Evolutionary conservation across 2,113 vertebrate genomes (phyloP), one percentile per base, ranked within the genome.

Genomic region (Taxidea taxus): DNA sequence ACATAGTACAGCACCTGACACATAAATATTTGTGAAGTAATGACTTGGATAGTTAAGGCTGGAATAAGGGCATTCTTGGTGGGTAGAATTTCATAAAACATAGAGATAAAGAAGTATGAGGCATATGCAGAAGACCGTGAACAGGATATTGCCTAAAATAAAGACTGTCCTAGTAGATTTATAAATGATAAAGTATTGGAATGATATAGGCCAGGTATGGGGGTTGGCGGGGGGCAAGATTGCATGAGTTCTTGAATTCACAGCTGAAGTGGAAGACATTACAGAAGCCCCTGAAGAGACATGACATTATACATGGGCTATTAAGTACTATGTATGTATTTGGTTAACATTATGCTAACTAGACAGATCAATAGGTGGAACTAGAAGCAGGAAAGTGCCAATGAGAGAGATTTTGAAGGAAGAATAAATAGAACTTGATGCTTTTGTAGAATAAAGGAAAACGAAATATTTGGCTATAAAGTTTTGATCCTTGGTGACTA

Each of bases 341-440:
- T 87, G 51, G 25, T 29, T 91, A 62, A 86, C 51, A 75, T 5
- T 62, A 10, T 66, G 34, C 39, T 78, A 39, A 37, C 39, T 83
- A 34, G 34, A 87, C 10, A 86, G 27, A 84, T 74, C 23, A 88
- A 70, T 60, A 70, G 66, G 49, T 78, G 42, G 56, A 90, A 87
- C 51, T 66, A 90, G 68, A 94, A 81, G 47, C 27, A 90, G 18
- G 54, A 88, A 54, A 68, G 37, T 20, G 23, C 62, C 14, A 84
- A 8, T n/a, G 29, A 80, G 39, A 82, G 70, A 93, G 37, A 47
- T 80, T 51, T 0, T 29, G 27, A 96, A 72, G 90, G 47, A 91
- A 82, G 31, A 90, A 37, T 89, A 91, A 95, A 64, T 85, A 97
- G 78, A 86, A 90, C 37, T 47, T 94, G 58, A 18, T 89, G 44